Percentiles rank a stretch among this genome's conserved stretches.
Evolutionary conservation across 2,888 invertebrate species (phyloP).

Genomic region (Eumacrocentrus americanus): DNA sequence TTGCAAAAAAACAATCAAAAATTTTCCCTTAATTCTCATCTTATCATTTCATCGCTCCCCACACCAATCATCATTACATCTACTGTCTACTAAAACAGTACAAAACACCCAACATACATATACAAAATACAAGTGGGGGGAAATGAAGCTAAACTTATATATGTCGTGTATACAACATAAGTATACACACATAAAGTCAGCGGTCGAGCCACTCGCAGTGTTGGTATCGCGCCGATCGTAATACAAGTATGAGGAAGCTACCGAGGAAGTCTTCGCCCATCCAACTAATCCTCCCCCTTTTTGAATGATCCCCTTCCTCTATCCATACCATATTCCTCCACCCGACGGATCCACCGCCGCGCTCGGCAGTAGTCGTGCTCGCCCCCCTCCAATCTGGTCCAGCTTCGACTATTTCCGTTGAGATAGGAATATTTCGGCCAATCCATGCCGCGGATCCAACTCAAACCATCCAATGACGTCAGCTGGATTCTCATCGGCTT

Average conservation of each 20-base stretch:
- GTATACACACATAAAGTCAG: too few relatives aligned
- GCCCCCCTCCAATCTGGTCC: conserved; percentile 30
- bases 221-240: neutral
- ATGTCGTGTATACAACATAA: too few relatives aligned
- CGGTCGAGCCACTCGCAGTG: neutral
- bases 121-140: too few relatives aligned
- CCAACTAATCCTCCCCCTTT: conserved; percentile 36
- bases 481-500: conserved; percentile 34
- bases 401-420: conserved; percentile 53
- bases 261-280: conserved; percentile 49
- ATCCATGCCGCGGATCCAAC: neutral
- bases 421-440: conserved; percentile 23
- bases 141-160: too few relatives aligned
- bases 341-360: conserved; percentile 10
- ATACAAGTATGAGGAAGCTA: conserved; percentile 46
- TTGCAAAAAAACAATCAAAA: too few relatives aligned
- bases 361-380: conserved; percentile 25
- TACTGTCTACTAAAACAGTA: too few relatives aligned
- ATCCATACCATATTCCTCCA: conserved; percentile 21
- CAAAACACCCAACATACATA: too few relatives aligned
- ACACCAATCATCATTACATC: too few relatives aligned
- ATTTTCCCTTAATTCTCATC: too few relatives aligned
- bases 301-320: conserved; percentile 28
- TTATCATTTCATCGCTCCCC: too few relatives aligned
- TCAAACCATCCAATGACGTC: conserved; percentile 41